Evolutionary conservation across 2,113 vertebrate genomes (phyloP).

Genomic region (Pelecanus crispus): DNA sequence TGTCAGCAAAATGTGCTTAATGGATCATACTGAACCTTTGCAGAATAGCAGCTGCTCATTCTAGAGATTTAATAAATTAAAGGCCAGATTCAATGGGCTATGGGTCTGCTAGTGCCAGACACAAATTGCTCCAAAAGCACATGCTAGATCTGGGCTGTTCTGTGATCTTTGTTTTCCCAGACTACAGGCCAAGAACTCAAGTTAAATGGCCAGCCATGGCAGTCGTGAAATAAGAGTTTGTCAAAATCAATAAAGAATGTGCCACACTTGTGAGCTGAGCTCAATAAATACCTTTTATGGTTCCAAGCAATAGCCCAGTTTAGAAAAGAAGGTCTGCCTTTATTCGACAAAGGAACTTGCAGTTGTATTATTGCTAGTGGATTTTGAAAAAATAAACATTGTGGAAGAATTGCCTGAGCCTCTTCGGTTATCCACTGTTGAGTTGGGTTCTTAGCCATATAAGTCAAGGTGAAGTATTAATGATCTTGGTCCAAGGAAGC

Average conservation of each 20-base stretch:
- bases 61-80: neutral
- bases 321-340: neutral
- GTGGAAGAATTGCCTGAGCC: neutral
- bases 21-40: neutral
- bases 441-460: neutral
- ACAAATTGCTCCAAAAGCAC: neutral
- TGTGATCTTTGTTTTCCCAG: neutral
- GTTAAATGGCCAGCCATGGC: neutral
- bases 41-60: neutral
- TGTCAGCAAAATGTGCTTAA: neutral
- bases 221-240: neutral
- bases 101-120: neutral
- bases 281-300: neutral
- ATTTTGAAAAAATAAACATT: neutral
- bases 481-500: neutral
- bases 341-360: neutral
- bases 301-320: neutral
- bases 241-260: neutral
- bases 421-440: neutral
- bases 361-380: neutral
- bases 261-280: neutral
- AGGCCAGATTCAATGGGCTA: neutral
- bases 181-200: neutral
- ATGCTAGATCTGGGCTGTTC: neutral
- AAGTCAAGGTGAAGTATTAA: neutral